Evolutionary conservation across 2,113 vertebrate genomes (phyloP).

Genomic region (Vidua macroura): DNA sequence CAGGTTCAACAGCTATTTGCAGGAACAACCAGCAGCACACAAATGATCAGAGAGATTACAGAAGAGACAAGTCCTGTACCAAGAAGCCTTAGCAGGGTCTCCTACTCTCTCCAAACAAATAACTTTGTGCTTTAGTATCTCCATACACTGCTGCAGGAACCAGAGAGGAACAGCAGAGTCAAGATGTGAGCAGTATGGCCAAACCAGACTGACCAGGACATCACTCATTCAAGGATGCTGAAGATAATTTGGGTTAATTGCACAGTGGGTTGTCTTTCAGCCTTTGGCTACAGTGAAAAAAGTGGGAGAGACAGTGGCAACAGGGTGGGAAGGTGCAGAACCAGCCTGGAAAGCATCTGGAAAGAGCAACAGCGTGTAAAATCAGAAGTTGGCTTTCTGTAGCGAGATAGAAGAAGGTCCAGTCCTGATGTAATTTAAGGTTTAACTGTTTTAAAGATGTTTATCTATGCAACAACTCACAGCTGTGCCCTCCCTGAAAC

Average conservation of each 20-base stretch:
- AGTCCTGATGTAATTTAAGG: background rate
- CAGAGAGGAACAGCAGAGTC: background rate
- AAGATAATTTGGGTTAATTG: background rate
- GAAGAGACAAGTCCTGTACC: background rate
- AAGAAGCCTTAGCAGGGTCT: background rate
- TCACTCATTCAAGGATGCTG: background rate
- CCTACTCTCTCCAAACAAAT: rapidly evolving
- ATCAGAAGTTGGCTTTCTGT: background rate
- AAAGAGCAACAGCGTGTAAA: background rate
- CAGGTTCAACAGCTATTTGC: slow-evolving; percentile 28
- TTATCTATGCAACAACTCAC: background rate
- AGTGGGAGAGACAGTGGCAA: background rate
- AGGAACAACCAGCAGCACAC: background rate
- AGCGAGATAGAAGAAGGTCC: background rate
- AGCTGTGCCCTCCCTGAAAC: background rate
- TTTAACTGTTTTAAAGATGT: background rate
- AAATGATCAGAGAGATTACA: background rate
- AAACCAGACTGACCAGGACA: background rate
- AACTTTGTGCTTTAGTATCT: background rate
- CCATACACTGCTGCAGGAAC: background rate
- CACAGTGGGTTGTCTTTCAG: background rate
- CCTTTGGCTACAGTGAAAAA: background rate
- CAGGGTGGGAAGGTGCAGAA: background rate
- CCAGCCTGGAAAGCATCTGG: background rate
- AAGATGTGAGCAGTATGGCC: background rate